phyloP scores from a whole-genome alignment of 2,113 vertebrate genomes.

The Butastur rufipennis region DNA sequence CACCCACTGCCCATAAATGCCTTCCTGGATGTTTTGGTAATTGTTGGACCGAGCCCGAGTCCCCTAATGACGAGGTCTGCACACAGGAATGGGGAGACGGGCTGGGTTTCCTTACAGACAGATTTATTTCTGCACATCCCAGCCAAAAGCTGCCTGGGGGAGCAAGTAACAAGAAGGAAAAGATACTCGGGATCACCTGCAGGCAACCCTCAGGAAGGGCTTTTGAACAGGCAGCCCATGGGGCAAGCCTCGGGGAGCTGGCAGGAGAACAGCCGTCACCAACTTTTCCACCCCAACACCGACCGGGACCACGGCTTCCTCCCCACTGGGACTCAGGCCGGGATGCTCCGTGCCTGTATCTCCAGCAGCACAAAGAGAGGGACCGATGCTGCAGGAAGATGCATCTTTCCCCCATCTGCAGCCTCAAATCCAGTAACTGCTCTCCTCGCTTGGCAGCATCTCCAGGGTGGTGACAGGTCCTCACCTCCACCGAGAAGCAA shows the following conservation, averaged over 20 bases:
- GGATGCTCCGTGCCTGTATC: background rate
- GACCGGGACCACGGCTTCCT: background rate
- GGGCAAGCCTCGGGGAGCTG: background rate
- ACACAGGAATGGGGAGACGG: background rate
- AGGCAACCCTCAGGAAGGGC: background rate
- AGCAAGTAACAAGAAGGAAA: background rate
- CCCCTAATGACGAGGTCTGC: background rate
- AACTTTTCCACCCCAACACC: background rate
- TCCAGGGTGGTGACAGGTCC: background rate
- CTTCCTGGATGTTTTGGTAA: background rate
- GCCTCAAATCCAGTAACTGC: background rate
- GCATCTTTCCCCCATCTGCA: background rate
- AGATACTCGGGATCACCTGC: background rate
- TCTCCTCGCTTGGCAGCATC: background rate
- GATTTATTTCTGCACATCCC: background rate
- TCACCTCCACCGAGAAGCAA: background rate
- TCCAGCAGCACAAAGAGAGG: background rate
- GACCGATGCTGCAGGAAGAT: fast-evolving
- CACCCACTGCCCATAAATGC: background rate
- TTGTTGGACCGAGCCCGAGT: background rate
- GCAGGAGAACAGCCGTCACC: background rate
- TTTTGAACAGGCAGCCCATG: background rate
- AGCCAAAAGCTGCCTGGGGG: background rate
- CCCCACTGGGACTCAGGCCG: background rate
- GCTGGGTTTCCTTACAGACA: background rate